Conservation (phyloP, 2,888 invertebrate genomes). For the Torymus aiolomorphi region DNA sequence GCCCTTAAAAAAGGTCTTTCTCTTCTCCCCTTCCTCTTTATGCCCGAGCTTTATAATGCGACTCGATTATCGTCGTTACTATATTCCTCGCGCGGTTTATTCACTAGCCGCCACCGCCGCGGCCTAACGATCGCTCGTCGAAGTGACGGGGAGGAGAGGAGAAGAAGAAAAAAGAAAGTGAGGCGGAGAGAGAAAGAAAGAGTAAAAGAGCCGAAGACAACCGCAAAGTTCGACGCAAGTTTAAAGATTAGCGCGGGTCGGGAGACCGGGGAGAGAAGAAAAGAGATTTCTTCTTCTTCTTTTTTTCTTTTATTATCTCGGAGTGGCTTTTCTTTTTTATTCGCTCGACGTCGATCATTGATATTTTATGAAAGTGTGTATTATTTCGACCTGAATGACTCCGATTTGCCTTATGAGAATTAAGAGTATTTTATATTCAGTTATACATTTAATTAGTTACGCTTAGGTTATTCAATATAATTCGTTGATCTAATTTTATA, state of each 20-base stretch:
- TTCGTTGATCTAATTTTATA: too few relatives aligned
- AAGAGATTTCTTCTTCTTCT: too few relatives aligned
- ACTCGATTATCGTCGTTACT: slow-evolving; percentile 46
- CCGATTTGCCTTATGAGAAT: too few relatives aligned
- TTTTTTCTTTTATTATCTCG: too few relatives aligned
- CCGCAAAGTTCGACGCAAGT: slow-evolving; percentile 63
- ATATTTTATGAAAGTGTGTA: too few relatives aligned
- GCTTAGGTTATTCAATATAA: too few relatives aligned
- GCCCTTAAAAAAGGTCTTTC: slow-evolving; percentile 5
- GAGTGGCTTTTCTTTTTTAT: too few relatives aligned
- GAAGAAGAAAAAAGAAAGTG: slow-evolving; percentile 4
- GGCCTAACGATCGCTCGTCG: slow-evolving; percentile 9
- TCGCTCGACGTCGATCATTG: too few relatives aligned
- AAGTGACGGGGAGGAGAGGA: background rate
- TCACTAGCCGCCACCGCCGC: slow-evolving; percentile 13
- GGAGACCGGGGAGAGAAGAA: too few relatives aligned
- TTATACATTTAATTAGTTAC: too few relatives aligned
- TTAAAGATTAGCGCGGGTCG: slow-evolving; percentile 64
- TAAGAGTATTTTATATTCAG: too few relatives aligned
- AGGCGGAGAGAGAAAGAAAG: background rate
- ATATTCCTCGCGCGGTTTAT: slow-evolving; percentile 25
- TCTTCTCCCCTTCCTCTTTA: slow-evolving; percentile 4
- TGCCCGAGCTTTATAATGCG: slow-evolving; percentile 25
- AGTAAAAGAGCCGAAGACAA: slow-evolving; percentile 44
- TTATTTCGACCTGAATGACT: too few relatives aligned